Evolutionary conservation across 2,113 vertebrate species (phyloP).

Genomic region (Casuarius casuarius): DNA sequence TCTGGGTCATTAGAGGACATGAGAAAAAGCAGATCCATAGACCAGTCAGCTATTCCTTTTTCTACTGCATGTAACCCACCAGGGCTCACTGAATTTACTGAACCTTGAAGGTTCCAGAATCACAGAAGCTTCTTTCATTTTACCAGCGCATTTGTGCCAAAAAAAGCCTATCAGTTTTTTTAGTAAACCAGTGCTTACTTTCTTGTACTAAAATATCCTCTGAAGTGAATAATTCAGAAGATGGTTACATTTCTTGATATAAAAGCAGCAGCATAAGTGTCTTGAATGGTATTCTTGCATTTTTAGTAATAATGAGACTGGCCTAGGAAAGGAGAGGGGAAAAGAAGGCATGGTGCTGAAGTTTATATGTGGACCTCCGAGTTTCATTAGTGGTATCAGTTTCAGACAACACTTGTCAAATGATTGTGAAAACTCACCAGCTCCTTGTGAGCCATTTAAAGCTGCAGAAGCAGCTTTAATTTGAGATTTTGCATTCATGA

Average conservation of each 20-base stretch:
- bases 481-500: neutral
- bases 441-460: neutral
- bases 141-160: neutral
- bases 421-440: neutral
- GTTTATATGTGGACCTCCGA: neutral
- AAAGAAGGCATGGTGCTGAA: neutral
- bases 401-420: neutral
- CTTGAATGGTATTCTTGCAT: neutral
- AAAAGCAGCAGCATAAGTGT: neutral
- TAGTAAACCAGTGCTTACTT: neutral
- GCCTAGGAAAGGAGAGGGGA: neutral
- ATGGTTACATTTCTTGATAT: neutral
- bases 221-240: neutral
- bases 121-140: neutral
- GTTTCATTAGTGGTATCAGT: neutral
- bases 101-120: neutral
- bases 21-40: neutral
- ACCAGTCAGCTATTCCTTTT: neutral
- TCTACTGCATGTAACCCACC: neutral
- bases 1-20: neutral
- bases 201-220: neutral
- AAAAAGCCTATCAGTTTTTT: neutral
- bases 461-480: neutral
- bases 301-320: neutral
- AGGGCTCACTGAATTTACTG: neutral